Percentiles rank a stretch among this genome's conserved stretches.
These are phyloP conservation scores for Ceryle rudis DNA, from an alignment of 2,797 vertebrate species.

Conservation along the genomic window DNA sequence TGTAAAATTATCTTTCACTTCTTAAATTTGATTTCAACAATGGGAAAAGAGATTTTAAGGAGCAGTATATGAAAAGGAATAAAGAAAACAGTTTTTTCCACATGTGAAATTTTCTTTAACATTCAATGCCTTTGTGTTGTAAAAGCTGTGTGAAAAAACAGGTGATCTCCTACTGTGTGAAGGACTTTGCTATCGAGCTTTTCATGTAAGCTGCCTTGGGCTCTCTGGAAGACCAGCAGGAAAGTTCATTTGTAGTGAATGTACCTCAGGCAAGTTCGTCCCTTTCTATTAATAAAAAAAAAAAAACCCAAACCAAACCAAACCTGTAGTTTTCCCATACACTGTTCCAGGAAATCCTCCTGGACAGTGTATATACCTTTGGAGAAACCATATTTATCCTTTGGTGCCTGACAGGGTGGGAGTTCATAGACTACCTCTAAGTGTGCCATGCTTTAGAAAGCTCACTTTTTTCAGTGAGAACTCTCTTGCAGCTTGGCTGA, in stretches of 20 bases:
- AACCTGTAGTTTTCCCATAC: neutral
- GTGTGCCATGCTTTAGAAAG: neutral
- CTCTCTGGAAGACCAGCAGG: constrained; percentile 82
- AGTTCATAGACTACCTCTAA: neutral
- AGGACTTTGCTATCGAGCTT: constrained; percentile 92
- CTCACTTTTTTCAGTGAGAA: neutral
- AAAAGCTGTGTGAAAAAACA: constrained; percentile 90
- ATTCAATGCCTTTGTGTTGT: constrained; percentile 66
- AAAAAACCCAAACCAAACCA: neutral
- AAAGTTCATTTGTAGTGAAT: constrained; percentile 89
- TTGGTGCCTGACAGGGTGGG: neutral
- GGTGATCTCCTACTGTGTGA: constrained; percentile 92
- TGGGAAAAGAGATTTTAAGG: neutral
- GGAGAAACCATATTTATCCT: neutral
- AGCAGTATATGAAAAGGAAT: neutral
- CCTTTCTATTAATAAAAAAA: constrained; percentile 21
- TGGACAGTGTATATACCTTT: neutral
- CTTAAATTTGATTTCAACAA: neutral
- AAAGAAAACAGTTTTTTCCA: constrained; percentile 11
- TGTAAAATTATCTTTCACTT: constrained; percentile 12
- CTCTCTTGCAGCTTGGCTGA: neutral
- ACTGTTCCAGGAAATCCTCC: neutral
- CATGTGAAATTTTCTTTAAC: constrained; percentile 54
- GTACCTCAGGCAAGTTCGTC: constrained; percentile 87
- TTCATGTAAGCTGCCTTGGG: constrained; percentile 90